Evolutionary conservation across 2,113 vertebrate genomes (phyloP).

Genomic region (Etheostoma cragini): DNA sequence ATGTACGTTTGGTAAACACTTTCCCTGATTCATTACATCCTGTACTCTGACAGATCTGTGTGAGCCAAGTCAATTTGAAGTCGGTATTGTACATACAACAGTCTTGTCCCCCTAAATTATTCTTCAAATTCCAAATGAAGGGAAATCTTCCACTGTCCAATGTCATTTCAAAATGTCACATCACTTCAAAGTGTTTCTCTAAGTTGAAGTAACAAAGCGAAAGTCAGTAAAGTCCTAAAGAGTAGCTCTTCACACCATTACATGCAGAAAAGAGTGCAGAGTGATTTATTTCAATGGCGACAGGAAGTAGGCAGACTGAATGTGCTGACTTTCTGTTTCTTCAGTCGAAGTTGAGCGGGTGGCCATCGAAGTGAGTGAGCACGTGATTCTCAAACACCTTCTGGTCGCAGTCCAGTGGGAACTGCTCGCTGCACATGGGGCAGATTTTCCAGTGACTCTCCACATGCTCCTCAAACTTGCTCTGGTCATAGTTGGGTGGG

Average conservation of each 20-base stretch:
- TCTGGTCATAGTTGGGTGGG: constrained; percentile 97
- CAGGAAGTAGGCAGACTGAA: constrained; percentile 48
- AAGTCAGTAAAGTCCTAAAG: constrained; percentile 67
- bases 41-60: constrained; percentile 52
- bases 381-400: constrained; percentile 95
- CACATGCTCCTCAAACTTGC: constrained; percentile 96
- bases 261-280: constrained; percentile 74
- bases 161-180: constrained; percentile 56
- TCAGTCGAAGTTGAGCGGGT: constrained; percentile 90
- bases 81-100: constrained; percentile 48
- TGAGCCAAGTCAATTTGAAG: constrained; percentile 46
- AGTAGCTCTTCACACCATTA: constrained; percentile 71
- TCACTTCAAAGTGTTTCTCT: constrained; percentile 57
- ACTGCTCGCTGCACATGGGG: constrained; percentile 98
- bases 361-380: constrained; percentile 95
- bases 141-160: constrained; percentile 38
- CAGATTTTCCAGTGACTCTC: constrained; percentile 99
- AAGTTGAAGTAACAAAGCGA: constrained; percentile 63
- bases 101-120: constrained; percentile 49
- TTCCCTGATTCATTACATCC: constrained; percentile 76
- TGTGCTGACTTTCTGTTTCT: constrained; percentile 36
- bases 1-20: constrained; percentile 75
- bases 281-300: constrained; percentile 63
- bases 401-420: constrained; percentile 96
- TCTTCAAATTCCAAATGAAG: constrained; percentile 46